These are phyloP conservation scores for Lampris incognitus DNA, from an alignment of 2,113 vertebrate species.

Conservation along the genomic window DNA sequence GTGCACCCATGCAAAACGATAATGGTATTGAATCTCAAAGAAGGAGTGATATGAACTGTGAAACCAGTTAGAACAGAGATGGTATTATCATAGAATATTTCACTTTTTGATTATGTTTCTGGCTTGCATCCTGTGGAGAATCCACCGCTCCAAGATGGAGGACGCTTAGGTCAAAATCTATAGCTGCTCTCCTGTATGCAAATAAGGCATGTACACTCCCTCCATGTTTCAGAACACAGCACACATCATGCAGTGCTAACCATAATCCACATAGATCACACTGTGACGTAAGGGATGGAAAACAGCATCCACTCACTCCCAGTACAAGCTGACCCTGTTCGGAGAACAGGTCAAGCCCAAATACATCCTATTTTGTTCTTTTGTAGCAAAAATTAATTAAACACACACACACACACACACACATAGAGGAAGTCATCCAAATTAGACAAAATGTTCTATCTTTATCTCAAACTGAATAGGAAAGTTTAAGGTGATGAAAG, in stretches of 20 bases:
- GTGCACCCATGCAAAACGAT: slow-evolving; percentile 1
- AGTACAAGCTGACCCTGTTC: slow-evolving; percentile 66
- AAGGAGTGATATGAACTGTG: neutral
- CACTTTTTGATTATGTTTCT: slow-evolving; percentile 12
- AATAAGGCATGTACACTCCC: slow-evolving; percentile 22
- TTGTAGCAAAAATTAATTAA: slow-evolving; percentile 63
- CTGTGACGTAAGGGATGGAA: slow-evolving; percentile 72
- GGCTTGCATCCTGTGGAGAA: slow-evolving; percentile 1
- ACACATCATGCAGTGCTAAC: slow-evolving; percentile 76
- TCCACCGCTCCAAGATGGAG: slow-evolving; percentile 33
- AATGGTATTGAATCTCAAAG: neutral
- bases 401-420: too few species aligned
- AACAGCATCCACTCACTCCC: slow-evolving; percentile 67
- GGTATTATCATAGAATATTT: slow-evolving; percentile 10
- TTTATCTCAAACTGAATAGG: slow-evolving; percentile 32
- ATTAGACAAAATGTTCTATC: slow-evolving; percentile 49
- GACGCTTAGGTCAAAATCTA: slow-evolving; percentile 33
- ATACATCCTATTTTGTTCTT: slow-evolving; percentile 72
- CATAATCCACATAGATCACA: slow-evolving; percentile 78
- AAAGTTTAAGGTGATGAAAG: slow-evolving; percentile 35
- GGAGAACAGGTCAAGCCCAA: slow-evolving; percentile 75
- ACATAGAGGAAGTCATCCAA: slow-evolving; percentile 10
- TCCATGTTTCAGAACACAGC: slow-evolving; percentile 59
- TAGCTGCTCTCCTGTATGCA: slow-evolving; percentile 17
- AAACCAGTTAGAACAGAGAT: slow-evolving; percentile 4